Conservation (phyloP, 1,140 invertebrate species). For the Bombyx mandarina region DNA sequence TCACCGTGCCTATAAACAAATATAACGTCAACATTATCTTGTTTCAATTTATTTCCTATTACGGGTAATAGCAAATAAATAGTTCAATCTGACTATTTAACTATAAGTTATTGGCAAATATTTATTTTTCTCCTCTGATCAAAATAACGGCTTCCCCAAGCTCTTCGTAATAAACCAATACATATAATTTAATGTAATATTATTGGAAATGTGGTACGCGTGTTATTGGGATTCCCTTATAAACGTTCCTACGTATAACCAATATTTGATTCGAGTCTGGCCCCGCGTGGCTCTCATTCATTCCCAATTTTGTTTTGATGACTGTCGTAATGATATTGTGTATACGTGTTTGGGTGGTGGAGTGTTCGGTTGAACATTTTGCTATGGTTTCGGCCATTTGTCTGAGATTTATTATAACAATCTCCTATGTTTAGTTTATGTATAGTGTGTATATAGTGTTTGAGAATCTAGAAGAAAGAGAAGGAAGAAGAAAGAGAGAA, state of each 20-base stretch:
- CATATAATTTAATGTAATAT: constrained; percentile 15
- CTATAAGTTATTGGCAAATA: too few relatives aligned
- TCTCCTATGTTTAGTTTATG: too few relatives aligned
- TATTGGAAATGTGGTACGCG: constrained; percentile 23
- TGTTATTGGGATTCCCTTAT: constrained; percentile 31
- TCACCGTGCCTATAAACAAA: too few relatives aligned
- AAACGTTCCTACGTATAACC: constrained; percentile 7
- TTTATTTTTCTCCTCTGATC: too few relatives aligned
- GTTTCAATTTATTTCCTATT: constrained; percentile 2
- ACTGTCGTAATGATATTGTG: constrained; percentile 41
- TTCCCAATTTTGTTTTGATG: constrained; percentile 54
- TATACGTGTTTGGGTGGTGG: constrained; percentile 18
- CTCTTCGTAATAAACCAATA: too few relatives aligned
- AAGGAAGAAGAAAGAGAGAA: too few relatives aligned
- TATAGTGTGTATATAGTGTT: too few relatives aligned
- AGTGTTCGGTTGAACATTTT: background rate
- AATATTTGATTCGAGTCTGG: constrained; percentile 8
- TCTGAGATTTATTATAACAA: background rate
- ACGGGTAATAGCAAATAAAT: background rate
- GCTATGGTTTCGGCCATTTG: background rate
- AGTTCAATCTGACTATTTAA: too few relatives aligned
- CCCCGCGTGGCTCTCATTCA: constrained; percentile 31
- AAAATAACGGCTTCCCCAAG: too few relatives aligned
- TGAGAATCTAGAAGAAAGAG: too few relatives aligned
- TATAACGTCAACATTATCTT: too few relatives aligned